phyloP scores from a whole-genome alignment of 2,113 vertebrate species.

The Noturus placidus region DNA sequence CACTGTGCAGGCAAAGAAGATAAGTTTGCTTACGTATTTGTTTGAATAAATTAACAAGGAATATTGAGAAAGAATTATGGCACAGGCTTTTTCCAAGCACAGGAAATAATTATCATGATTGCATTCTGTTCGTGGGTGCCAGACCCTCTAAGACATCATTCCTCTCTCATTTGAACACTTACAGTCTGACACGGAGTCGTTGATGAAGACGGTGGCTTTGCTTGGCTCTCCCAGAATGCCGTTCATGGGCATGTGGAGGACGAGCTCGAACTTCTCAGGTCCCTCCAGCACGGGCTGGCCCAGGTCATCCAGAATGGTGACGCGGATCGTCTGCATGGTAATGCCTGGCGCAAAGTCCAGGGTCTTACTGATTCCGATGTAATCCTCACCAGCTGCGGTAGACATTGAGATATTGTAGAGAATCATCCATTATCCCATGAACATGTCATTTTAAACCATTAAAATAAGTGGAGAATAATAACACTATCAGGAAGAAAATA shows the following conservation, averaged over 20 bases:
- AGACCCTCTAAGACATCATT: neutral
- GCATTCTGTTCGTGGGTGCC: neutral
- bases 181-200: conserved; percentile 89
- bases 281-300: conserved; percentile 90
- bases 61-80: neutral
- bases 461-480: neutral
- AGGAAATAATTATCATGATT: neutral
- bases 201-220: conserved; percentile 82
- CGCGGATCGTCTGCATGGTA: conserved; percentile 82
- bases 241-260: conserved; percentile 87
- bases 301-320: conserved; percentile 88
- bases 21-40: neutral
- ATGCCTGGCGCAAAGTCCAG: conserved; percentile 90
- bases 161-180: conserved; percentile 62
- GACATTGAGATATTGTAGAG: conserved; percentile 8
- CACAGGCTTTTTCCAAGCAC: neutral
- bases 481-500: neutral
- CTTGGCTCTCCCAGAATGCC: conserved; percentile 85
- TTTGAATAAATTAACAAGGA: neutral
- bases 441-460: neutral
- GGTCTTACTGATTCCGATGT: conserved; percentile 90
- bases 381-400: conserved; percentile 85
- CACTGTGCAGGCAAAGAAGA: conserved; percentile 69
- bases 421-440: neutral
- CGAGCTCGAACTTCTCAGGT: conserved; percentile 85